Evolutionary conservation across 1,140 invertebrate species (phyloP).

Genomic region (Drosophila teissieri): DNA sequence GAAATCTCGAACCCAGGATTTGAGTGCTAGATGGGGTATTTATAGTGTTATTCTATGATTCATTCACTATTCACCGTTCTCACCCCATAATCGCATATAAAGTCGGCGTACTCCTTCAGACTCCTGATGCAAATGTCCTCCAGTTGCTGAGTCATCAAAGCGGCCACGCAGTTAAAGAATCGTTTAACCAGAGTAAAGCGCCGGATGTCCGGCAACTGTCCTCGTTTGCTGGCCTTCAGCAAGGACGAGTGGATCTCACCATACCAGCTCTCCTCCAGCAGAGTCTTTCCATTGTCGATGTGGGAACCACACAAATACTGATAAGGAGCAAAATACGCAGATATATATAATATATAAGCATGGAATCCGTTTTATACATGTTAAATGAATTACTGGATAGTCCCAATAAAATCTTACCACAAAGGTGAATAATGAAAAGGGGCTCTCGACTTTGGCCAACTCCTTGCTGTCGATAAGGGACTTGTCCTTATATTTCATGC

Average conservation of each 20-base stretch:
- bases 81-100: slow-evolving; percentile 91
- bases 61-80: slow-evolving; percentile 3
- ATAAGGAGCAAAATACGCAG: slow-evolving; percentile 46
- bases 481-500: slow-evolving; percentile 84
- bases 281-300: slow-evolving; percentile 86
- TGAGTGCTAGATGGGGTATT: slow-evolving; percentile 85
- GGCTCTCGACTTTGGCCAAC: slow-evolving; percentile 85
- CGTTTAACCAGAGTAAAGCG: slow-evolving; percentile 88
- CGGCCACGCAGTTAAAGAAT: slow-evolving; percentile 94
- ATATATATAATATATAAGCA: background rate
- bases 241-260: slow-evolving; percentile 88
- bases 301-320: slow-evolving; percentile 85
- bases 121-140: slow-evolving; percentile 92
- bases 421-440: slow-evolving; percentile 88
- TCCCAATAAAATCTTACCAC: slow-evolving; percentile 61
- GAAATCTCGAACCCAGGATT: slow-evolving; percentile 92
- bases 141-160: slow-evolving; percentile 94
- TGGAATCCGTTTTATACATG: too few relatives aligned
- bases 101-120: slow-evolving; percentile 91
- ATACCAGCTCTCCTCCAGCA: slow-evolving; percentile 87
- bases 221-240: slow-evolving; percentile 89
- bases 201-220: slow-evolving; percentile 89
- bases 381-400: background rate
- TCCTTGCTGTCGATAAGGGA: slow-evolving; percentile 85
- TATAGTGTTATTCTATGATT: background rate